Percentiles rank a stretch among this genome's conserved stretches.
These are phyloP conservation scores for Peromyscus attwateri DNA, from an alignment of 2,797 vertebrate species.

Conservation along the genomic window DNA sequence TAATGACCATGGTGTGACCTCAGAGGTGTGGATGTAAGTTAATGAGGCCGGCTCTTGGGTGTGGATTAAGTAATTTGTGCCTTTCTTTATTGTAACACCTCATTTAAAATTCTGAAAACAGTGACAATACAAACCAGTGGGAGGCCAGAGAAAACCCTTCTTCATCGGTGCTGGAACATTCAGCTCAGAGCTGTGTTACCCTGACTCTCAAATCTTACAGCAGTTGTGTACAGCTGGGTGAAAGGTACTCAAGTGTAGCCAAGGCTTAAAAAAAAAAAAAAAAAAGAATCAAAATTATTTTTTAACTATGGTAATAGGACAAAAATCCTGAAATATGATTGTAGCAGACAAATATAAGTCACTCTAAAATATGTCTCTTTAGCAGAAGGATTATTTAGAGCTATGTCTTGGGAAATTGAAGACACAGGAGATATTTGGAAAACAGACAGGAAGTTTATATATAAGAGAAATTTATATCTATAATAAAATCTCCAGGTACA, in stretches of 20 bases:
- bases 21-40: slow-evolving; percentile 8
- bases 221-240: background rate
- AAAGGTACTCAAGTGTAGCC: background rate
- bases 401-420: background rate
- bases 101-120: slow-evolving; percentile 54
- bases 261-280: background rate
- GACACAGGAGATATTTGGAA: background rate
- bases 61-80: slow-evolving; percentile 12
- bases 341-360: background rate
- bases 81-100: slow-evolving; percentile 35
- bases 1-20: background rate
- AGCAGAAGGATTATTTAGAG: background rate
- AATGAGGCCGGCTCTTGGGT: background rate
- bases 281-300: background rate
- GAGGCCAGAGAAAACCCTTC: background rate
- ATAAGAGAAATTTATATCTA: background rate
- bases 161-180: background rate
- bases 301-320: background rate
- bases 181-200: background rate
- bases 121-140: background rate
- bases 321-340: background rate
- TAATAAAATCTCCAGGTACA: background rate
- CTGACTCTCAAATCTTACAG: background rate
- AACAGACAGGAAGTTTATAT: background rate
- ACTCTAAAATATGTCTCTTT: background rate